Evolutionary conservation across 2,888 invertebrate species (phyloP).

Genomic region (Gonocerus acuteangulatus): DNA sequence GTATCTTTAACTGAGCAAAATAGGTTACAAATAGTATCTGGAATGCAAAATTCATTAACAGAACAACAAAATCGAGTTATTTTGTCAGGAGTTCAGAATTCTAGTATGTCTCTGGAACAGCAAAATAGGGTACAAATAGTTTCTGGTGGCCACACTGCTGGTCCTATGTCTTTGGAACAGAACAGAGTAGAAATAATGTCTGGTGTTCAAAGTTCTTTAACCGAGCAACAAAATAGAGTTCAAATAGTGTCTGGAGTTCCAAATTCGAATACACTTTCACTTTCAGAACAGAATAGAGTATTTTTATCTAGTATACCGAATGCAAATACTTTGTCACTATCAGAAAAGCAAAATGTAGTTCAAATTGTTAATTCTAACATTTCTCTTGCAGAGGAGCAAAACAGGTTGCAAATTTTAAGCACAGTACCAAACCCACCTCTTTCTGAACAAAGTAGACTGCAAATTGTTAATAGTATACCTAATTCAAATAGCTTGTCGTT

Average conservation of each 20-base stretch:
- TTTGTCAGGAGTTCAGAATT: slow-evolving; percentile 31
- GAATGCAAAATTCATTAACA: slow-evolving; percentile 27
- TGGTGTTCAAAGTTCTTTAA: slow-evolving; percentile 34
- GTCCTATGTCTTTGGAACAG: slow-evolving; percentile 34
- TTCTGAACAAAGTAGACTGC: slow-evolving; percentile 36
- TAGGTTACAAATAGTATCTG: slow-evolving; percentile 23
- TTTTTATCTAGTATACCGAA: slow-evolving; percentile 32
- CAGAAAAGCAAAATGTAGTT: slow-evolving; percentile 37
- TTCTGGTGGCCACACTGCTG: slow-evolving; percentile 27
- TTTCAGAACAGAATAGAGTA: slow-evolving; percentile 33
- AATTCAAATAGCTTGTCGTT: slow-evolving; percentile 15
- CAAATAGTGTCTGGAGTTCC: slow-evolving; percentile 38
- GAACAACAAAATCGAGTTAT: slow-evolving; percentile 33
- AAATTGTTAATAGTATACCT: slow-evolving; percentile 35
- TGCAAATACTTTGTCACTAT: slow-evolving; percentile 33
- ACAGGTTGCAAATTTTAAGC: slow-evolving; percentile 37
- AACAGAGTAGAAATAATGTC: slow-evolving; percentile 37
- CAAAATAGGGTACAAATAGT: slow-evolving; percentile 34
- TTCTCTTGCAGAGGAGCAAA: slow-evolving; percentile 36
- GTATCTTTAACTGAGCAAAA: slow-evolving; percentile 34
- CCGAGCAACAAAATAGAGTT: slow-evolving; percentile 37
- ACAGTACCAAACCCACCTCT: slow-evolving; percentile 30
- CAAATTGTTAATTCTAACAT: slow-evolving; percentile 33
- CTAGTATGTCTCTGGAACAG: slow-evolving; percentile 33
- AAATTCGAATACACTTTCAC: slow-evolving; percentile 33